These are phyloP conservation scores for Oasisia sp. DNA, from an alignment of 2,888 invertebrate genomes.

Conservation along the genomic window DNA sequence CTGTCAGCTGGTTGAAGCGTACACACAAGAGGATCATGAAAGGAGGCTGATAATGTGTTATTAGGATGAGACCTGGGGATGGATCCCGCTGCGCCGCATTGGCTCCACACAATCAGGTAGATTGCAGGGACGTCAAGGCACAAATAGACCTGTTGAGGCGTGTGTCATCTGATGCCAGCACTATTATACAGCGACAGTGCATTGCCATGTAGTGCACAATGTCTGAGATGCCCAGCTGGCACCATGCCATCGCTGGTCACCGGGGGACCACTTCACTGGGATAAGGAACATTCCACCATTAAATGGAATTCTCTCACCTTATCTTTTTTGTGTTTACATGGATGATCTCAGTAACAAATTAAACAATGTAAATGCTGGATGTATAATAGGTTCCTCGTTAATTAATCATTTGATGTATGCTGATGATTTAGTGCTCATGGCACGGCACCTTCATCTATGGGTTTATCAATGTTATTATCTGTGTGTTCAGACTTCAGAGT, in stretches of 20 bases:
- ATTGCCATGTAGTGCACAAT: neutral
- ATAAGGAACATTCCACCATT: too few species aligned
- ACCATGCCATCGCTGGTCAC: neutral
- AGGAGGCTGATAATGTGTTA: neutral
- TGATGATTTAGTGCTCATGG: too few species aligned
- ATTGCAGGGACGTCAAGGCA: neutral
- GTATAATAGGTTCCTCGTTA: too few species aligned
- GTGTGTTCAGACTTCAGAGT: too few species aligned
- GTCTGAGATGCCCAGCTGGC: neutral
- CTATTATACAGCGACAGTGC: neutral
- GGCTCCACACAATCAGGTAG: neutral
- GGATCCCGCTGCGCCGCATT: neutral
- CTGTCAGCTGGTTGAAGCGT: neutral
- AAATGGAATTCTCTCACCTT: too few species aligned
- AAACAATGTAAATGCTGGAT: too few species aligned
- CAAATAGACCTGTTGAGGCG: neutral
- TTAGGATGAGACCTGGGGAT: neutral
- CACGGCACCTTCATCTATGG: too few species aligned
- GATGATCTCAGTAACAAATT: too few species aligned
- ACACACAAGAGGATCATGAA: neutral
- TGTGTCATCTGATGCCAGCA: neutral
- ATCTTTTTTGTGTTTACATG: too few species aligned
- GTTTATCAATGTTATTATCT: too few species aligned
- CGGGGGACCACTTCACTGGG: too few species aligned
- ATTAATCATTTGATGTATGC: too few species aligned